phyloP scores from a whole-genome alignment of 2,888 invertebrate species.

The Acanthosepion lycidas region DNA sequence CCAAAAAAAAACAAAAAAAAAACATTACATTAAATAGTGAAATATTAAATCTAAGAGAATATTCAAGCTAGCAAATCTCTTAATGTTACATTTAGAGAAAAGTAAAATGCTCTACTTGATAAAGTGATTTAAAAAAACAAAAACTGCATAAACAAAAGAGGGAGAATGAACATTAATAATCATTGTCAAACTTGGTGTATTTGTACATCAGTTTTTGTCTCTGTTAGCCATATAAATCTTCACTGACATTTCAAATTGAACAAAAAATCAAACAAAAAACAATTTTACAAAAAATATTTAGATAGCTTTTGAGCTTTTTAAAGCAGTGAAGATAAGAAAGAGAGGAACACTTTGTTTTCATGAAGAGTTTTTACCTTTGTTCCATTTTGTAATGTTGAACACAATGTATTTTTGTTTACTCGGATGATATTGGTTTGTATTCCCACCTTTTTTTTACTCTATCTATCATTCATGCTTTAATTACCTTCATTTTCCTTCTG shows the following conservation, averaged over 20 bases:
- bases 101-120: no score
- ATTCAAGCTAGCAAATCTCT: no score
- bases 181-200: no score
- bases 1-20: not conserved
- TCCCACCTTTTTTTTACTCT: not conserved
- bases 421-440: not conserved
- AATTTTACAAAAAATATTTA: no score
- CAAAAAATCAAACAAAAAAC: not conserved
- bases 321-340: not conserved
- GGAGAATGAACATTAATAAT: no score
- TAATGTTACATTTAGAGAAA: no score
- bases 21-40: no score
- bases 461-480: not conserved
- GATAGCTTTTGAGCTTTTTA: no score
- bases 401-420: no score
- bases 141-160: no score
- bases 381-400: no score
- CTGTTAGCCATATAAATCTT: not conserved
- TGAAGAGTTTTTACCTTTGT: not conserved
- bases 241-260: not conserved
- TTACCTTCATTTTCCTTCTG: not conserved
- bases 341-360: not conserved
- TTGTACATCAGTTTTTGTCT: not conserved
- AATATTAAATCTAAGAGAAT: no score
- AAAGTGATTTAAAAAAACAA: not conserved